Conservation (phyloP, 2,888 invertebrate species). For the Conomelus anceps region DNA sequence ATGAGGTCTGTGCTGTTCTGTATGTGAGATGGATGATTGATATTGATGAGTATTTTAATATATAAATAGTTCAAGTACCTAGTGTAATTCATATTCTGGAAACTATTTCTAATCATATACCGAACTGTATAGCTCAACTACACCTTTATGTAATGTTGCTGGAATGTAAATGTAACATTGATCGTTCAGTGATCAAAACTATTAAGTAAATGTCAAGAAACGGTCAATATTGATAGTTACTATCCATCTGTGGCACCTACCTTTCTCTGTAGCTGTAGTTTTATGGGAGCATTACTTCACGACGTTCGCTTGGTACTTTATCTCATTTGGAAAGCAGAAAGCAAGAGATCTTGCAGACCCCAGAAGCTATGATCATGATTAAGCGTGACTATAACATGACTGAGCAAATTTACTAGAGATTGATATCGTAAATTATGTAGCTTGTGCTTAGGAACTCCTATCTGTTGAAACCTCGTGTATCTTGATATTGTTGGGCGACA, state of each 20-base stretch:
- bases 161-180: not conserved
- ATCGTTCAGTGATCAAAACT: not conserved
- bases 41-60: no score
- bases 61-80: no score
- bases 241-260: not conserved
- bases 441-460: not conserved
- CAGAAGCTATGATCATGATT: not conserved
- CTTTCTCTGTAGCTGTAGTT: not conserved
- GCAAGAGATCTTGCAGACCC: no score
- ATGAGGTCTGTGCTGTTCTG: no score
- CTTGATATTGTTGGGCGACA: not conserved
- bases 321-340: not conserved
- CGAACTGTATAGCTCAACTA: not conserved
- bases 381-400: not conserved
- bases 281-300: not conserved
- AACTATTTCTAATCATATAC: not conserved
- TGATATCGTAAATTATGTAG: not conserved
- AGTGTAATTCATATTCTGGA: no score
- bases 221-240: not conserved
- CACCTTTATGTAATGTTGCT: not conserved
- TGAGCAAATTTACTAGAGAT: not conserved
- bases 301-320: not conserved
- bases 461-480: not conserved
- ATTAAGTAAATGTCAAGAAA: not conserved
- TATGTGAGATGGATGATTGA: no score